These are phyloP conservation scores for Drosophila paulistorum DNA, from an alignment of 1,140 invertebrate genomes.

Conservation along the genomic window DNA sequence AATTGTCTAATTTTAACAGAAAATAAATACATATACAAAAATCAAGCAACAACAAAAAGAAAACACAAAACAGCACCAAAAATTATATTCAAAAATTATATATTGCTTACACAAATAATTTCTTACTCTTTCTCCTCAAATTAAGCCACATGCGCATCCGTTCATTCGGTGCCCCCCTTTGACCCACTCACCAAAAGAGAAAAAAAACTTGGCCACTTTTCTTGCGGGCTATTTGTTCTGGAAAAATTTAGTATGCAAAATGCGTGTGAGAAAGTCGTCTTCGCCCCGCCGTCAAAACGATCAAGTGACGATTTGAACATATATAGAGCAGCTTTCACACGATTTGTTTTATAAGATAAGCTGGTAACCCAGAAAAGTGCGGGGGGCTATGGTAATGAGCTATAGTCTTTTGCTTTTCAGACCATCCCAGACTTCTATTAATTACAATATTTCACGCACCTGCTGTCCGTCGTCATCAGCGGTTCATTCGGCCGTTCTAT, in stretches of 20 bases:
- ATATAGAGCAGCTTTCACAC: conserved; percentile 68
- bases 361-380: not conserved
- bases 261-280: conserved; percentile 43
- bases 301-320: conserved; percentile 52
- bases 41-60: not conserved
- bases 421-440: conserved; percentile 29
- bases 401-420: conserved; percentile 7
- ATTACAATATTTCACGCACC: conserved; percentile 40
- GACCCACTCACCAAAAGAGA: not conserved
- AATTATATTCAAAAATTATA: conserved; percentile 39
- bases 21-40: conserved; percentile 32
- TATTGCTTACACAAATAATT: conserved; percentile 13
- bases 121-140: conserved; percentile 32
- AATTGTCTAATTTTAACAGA: conserved; percentile 74
- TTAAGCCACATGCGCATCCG: conserved; percentile 52
- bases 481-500: conserved; percentile 3
- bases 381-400: not conserved
- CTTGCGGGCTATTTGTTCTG: conserved; percentile 54
- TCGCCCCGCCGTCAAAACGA: conserved; percentile 16
- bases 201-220: conserved; percentile 27
- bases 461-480: not conserved
- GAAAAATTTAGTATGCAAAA: conserved; percentile 74
- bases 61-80: conserved; percentile 31
- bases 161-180: conserved; percentile 14
- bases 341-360: conserved; percentile 63